Conservation (phyloP, 1,140 invertebrate genomes). For the Harlomillsia oculata region DNA sequence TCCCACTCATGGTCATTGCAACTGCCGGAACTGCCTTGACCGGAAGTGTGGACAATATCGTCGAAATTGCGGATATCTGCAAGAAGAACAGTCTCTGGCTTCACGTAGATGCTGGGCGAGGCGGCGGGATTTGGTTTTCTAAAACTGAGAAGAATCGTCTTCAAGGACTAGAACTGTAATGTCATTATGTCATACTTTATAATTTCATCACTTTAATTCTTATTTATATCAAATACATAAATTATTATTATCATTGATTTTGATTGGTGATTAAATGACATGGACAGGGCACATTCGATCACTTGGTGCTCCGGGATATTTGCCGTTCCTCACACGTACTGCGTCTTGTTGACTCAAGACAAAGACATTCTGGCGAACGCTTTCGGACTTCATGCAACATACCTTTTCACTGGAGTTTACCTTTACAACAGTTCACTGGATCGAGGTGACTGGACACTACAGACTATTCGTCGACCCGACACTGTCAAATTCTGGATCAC, state of each 20-base stretch:
- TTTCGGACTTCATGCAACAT: neutral
- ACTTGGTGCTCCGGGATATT: neutral
- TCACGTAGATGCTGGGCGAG: neutral
- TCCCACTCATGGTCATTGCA: too few species aligned
- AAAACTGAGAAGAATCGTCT: too few species aligned
- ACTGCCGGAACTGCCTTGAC: neutral
- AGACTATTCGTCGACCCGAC: conserved; percentile 82
- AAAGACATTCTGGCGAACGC: neutral
- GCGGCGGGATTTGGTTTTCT: too few species aligned
- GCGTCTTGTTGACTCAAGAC: neutral
- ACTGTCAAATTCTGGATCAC: conserved; percentile 94
- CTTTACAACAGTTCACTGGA: neutral
- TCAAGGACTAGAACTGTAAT: too few species aligned
- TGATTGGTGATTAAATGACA: neutral
- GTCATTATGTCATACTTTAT: too few species aligned
- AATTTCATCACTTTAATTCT: too few species aligned
- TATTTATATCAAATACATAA: too few species aligned
- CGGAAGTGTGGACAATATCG: neutral
- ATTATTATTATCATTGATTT: neutral
- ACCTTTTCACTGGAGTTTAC: neutral
- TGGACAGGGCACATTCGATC: neutral
- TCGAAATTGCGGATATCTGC: neutral
- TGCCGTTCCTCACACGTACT: neutral
- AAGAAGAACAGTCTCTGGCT: neutral
- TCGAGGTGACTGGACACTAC: conserved; percentile 78